phyloP scores from a whole-genome alignment of 2,113 vertebrate species.

The Odontophorus gujanensis region DNA sequence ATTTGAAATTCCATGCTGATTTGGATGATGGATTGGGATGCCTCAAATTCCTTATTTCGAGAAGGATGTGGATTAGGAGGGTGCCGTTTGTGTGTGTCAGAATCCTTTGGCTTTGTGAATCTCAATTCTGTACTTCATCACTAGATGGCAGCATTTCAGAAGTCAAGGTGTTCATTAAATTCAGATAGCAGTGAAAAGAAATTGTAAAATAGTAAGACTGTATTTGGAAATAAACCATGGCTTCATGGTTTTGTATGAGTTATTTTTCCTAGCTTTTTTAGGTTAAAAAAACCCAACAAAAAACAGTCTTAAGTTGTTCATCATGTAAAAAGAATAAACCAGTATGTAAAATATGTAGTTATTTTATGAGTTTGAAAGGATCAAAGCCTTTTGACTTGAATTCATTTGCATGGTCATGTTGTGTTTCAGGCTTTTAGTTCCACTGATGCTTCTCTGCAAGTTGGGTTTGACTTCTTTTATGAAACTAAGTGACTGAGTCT shows the following conservation, averaged over 20 bases:
- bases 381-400: not conserved
- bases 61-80: not conserved
- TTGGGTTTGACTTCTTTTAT: not conserved
- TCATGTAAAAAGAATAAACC: not conserved
- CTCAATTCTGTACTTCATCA: not conserved
- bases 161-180: not conserved
- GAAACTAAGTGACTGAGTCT: not conserved
- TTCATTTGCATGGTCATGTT: not conserved
- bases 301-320: not conserved
- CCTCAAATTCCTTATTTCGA: not conserved
- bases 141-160: slow-evolving; percentile 48
- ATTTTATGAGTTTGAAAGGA: not conserved
- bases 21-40: not conserved
- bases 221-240: not conserved
- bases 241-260: not conserved
- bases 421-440: not conserved
- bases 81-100: fast-evolving
- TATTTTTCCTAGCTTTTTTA: not conserved
- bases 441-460: not conserved
- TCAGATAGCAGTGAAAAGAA: not conserved
- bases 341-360: not conserved
- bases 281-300: not conserved
- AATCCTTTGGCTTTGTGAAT: not conserved
- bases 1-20: fast-evolving
- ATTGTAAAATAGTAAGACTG: not conserved